Conservation (phyloP, 2,888 invertebrate genomes). For the Cheilosia pagana region DNA sequence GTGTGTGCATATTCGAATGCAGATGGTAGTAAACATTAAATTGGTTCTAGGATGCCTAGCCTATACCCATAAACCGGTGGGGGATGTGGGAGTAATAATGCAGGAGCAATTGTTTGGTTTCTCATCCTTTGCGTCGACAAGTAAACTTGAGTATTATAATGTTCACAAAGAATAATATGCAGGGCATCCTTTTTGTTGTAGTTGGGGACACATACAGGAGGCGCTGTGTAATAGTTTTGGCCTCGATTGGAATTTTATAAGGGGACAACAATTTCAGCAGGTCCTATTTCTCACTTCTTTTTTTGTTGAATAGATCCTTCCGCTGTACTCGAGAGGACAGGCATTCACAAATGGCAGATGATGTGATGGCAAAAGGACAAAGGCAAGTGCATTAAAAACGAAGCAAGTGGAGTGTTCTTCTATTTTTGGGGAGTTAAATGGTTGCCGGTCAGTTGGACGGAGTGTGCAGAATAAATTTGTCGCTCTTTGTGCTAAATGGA, state of each 20-base stretch:
- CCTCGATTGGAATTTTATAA: slow-evolving; percentile 68
- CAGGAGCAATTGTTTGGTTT: slow-evolving; percentile 53
- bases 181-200: slow-evolving; percentile 4
- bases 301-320: slow-evolving; percentile 37
- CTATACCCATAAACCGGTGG: slow-evolving; percentile 36
- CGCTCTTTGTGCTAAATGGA: neutral
- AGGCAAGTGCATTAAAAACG: slow-evolving; percentile 56
- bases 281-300: slow-evolving; percentile 52
- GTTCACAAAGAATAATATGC: slow-evolving; percentile 47
- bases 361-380: slow-evolving; percentile 60
- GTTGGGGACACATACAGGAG: slow-evolving; percentile 17
- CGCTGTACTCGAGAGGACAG: slow-evolving; percentile 11
- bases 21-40: slow-evolving; percentile 68
- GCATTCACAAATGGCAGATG: slow-evolving; percentile 60
- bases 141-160: slow-evolving; percentile 56
- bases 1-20: slow-evolving; percentile 42
- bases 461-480: slow-evolving; percentile 1
- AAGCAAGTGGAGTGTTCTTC: slow-evolving; percentile 28
- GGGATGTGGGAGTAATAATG: slow-evolving; percentile 9
- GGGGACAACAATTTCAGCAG: slow-evolving; percentile 61
- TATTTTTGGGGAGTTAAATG: slow-evolving; percentile 29
- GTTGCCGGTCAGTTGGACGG: slow-evolving; percentile 27
- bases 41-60: slow-evolving; percentile 50
- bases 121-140: slow-evolving; percentile 51
- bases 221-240: slow-evolving; percentile 62